Base-by-base conservation (phyloP, 2,113 vertebrate species). In the Brachionichthys hirsutus region DNA sequence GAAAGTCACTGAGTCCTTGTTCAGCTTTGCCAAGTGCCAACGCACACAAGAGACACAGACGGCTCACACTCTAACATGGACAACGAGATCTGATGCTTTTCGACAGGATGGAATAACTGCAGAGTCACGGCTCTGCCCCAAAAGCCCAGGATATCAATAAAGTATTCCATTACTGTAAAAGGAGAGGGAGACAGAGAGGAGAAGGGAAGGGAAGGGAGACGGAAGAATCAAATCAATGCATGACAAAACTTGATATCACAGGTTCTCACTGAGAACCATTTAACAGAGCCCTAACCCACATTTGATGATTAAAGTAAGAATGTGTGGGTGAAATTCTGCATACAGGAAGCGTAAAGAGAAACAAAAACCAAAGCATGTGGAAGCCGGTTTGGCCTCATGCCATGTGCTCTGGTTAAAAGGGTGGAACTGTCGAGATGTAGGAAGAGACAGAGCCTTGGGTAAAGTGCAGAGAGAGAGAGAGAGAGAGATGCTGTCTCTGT, bases 81-180 rank as follows among this genome's bases (percentile, higher is more conserved):
- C 80, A 69, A 87, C 67, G 66, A 70, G 74, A 81, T 74, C 17
- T 53, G 55, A 40, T 52, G 70, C 54, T 40, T 63, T 71, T 77
- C 30, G 70, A 78, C 67, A 46, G 67, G 73, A 77, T 78, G 52
- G 63, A 77, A 87, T 83, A 85, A 80, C 81, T 91, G 89, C 85
- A 60, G 67, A 87, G 87, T 91, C 90, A 90, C 82, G 46, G 71
- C 82, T 73, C 85, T 70, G 64, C 52, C 67, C 67, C 75, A 78
- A 76, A 86, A 56, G 10, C 40, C 65, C 63, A 53, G 75, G 79
- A 88, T 83, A 71, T 89, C 89, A 89, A 90, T 91, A 85, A 78
- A 70, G 77, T 84, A 78, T 86, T 85, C 80, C 81, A 87, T 88
- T 89, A 88, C 84, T 45, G 82, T 78, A 82, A 80, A 74, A 79